Base-by-base conservation (phyloP, 2,888 invertebrate species). In the Eupelmus urozonus region DNA sequence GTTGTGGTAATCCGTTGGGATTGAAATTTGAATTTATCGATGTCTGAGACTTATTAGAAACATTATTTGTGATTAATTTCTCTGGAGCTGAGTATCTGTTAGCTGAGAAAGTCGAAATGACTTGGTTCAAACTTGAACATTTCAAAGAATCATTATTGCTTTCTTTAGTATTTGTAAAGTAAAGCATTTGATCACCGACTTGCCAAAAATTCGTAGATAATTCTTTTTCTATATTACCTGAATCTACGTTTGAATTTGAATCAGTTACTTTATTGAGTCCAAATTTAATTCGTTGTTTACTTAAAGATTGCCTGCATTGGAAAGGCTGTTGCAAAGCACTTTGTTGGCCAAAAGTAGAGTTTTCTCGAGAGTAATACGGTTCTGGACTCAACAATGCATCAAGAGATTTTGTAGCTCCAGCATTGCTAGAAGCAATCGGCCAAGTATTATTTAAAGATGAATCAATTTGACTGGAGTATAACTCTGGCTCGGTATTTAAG, bases 261-360 rank as follows among this genome's bases (percentile, higher is more conserved):
- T 76, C 16, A 11, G 45, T 7, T 25, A 27, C 3, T 27, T 70
- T 80, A 18, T 66, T 59, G 2, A 80, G 62, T 62, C 78, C 78
- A 66, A 80, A 80, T 67, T 78, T 80, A 16, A 70, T 53, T 0
- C 78, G 67, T 71, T 80, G 78, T 69, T 76, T 67, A 16, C 11
- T 70, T 20, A 80, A 60, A 13, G 80, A 80, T 65, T 80, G 78
- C 20, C 78, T 67, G 7, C 78, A 72, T 65, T 80, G 80, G 11
- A 80, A 80, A 16, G 80, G 80, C 42, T 73, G 29, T 11, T 23
- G 13, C 20, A 77, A 74, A 66, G 55, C 45, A 65, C 63, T 72
- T 67, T 80, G 78, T 27, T 80, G 71, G 1, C 72, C 76, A 45
- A 80, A 80, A 62, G 1, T 51, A n/a, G 71, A 59, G 5, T 45